Base-by-base conservation (phyloP, 2,113 vertebrate species). In the Coptodon rendalli region DNA sequence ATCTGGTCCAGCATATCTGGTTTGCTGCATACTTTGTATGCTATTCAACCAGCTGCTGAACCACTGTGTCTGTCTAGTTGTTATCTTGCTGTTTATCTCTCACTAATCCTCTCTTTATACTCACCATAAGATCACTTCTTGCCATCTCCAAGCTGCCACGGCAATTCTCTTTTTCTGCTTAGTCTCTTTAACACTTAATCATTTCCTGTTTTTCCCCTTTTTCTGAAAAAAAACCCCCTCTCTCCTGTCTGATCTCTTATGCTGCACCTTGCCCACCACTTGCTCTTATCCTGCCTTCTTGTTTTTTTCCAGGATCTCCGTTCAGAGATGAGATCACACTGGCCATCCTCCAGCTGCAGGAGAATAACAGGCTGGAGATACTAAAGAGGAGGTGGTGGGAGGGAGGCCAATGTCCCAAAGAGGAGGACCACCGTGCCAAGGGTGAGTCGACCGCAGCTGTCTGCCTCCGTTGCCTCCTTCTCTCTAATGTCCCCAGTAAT, bases 311-410 rank as follows among this genome's bases (percentile, higher is more conserved):
- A 98, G 98, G 97, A 81, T 98, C 97, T 89, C 97, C 97, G 0
- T 98, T 97, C 93, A 96, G 98, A 92, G 98, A 98, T 84, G 98
- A 98, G 95, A 97, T 98, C 96, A 98, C 97, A 0, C 93, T 98
- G 95, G 98, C 97, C 66, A 97, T 98, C 91, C 96, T 98, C 84
- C 98, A 98, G 95, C 97, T 98, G 85, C 98, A 98, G 94, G 98
- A 98, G 94, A 98, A 97, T 93, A 98, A 98, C 96, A 96, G 97
- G 40, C 94, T 98, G 94, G 98, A 98, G 92, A 98, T 98, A 92
- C 96, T 98, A 91, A 98, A 98, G 95, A 96, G 98, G 89, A 97
- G 97, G 81, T 98, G 98, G 98, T 98, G 98, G 98, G 98, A 98
- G 85, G 98, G 97, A n/a, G 96, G 98, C 53, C 97, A 97, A 81